These are phyloP conservation scores for Tapera naevia DNA, from an alignment of 2,797 vertebrate species.

Conservation along the genomic window DNA sequence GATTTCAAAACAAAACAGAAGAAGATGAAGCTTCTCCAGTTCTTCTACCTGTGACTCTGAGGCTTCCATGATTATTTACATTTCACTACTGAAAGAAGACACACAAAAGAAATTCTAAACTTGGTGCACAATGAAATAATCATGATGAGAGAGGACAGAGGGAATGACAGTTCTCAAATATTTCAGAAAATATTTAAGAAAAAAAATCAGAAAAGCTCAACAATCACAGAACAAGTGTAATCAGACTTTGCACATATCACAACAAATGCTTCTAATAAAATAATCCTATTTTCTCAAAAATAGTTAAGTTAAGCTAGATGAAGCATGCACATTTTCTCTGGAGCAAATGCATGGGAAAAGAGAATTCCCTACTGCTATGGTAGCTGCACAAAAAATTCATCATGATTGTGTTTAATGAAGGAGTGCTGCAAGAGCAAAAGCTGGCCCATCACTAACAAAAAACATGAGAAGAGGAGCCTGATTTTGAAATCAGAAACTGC, in stretches of 20 bases:
- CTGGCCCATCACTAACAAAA: fast-evolving
- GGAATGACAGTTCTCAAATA: background rate
- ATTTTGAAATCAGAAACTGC: background rate
- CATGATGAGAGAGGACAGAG: background rate
- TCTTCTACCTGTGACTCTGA: background rate
- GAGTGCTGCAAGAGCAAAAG: background rate
- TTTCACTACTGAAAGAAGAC: background rate
- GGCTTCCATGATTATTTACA: background rate
- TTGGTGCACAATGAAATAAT: background rate
- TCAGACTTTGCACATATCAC: fast-evolving
- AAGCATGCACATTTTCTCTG: background rate
- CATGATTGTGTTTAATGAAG: background rate
- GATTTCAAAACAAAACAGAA: background rate
- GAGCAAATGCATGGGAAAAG: background rate
- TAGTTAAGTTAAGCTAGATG: background rate
- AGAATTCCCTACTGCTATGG: background rate
- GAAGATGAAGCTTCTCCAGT: background rate
- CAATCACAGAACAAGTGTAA: background rate
- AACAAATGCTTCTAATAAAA: background rate
- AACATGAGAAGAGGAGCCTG: background rate
- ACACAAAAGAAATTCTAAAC: background rate
- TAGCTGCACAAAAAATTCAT: background rate
- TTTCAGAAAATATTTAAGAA: background rate
- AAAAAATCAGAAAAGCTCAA: background rate
- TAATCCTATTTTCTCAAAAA: background rate